Base-by-base conservation (phyloP, 2,797 vertebrate genomes). In the Lagothrix lagotricha region DNA sequence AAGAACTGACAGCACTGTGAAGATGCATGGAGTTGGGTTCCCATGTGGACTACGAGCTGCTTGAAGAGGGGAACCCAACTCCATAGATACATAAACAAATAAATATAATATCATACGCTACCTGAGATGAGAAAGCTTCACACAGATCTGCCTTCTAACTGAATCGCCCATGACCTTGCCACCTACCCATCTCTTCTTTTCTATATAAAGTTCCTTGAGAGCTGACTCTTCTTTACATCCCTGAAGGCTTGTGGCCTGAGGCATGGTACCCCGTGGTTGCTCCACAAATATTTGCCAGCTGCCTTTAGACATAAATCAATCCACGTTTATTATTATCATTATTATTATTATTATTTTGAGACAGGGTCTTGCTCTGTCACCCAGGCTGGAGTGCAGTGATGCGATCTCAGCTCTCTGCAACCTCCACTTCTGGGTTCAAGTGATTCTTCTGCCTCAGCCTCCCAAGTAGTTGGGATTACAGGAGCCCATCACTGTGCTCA, bases 51-150 rank as follows among this genome's bases (percentile, higher is more conserved):
- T 0, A 26, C 0, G 2, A 13, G 2, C 73, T 46, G 73, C 14
- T 46, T 17, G 64, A 54, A 44, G 64, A 52, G 1, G 20, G 58
- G n/a, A 36, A 39, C 70, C 10, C 22, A 44, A 30, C 41, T 46
- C 36, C 41, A 1, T 17, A 15, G 17, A 46, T n/a, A 54, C 52
- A 54, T 54, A 22, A 54, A 46, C 41, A 15, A 52, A 19, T 20
- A 61, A 36, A 30, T 17, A 14, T 0, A 50, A 73, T 10, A 17
- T 30, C 4, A 7, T 13, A 4, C 1, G 9, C 30, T 12, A 7
- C 15, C 41, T 0, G 0, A 11, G n/a, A 80, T 3, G 58, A 50
- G 58, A 44, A 54, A 87, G 17, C 44, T 36, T n/a, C 5, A 9
- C 54, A 39, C 19, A 36, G 44, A 46, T 28, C 54, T 24, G 33